Base-by-base conservation (phyloP, 2,113 vertebrate species). In the Nymphicus hollandicus region DNA sequence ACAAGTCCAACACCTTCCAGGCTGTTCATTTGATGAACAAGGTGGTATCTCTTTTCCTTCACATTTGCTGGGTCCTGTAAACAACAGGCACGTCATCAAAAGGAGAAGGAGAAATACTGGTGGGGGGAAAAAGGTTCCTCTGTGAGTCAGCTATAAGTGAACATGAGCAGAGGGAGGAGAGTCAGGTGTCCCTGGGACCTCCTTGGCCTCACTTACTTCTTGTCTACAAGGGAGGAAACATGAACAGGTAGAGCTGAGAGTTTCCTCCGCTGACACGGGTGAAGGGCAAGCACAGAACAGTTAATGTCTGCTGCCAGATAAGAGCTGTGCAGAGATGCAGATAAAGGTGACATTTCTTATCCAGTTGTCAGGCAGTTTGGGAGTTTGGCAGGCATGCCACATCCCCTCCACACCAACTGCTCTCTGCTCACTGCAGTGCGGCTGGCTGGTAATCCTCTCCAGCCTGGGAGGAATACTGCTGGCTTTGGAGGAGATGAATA, bases 131-230 rank as follows among this genome's bases (percentile, higher is more conserved):
- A 64, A 71, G 55, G 10, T 3, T 24, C 19, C 29, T 43, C 60
- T 78, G 22, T 85, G 81, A 82, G 49, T 65, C 74, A 96, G 47
- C 41, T 85, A 53, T 52, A 89, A 93, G 88, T 49, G 85, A 95
- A 73, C 33, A 66, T 23, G 63, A 94, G 87, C 44, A 78, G 39
- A 80, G 8, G 14, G 28, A 91, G 33, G 63, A 82, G 52, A 88
- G 37, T 82, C 82, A 83, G 49, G 49, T 92, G 79, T 46, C 76
- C 55, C 71, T 66, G 17, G 37, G 18, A 94, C 24, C 60, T 88
- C 60, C 81, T 93, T 5, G 1, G 27, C 55, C 39, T 88, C 46
- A 29, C 88, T 89, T 80, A 23, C 17, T 82, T 86, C 69, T 92
- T 85, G 89, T 73, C 66, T 88, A 28, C 27, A 63, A 18, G 33